Evolutionary conservation across 1,140 invertebrate genomes (phyloP), one percentile per base, ranked within the genome.

Genomic region (Spodoptera frugiperda): DNA sequence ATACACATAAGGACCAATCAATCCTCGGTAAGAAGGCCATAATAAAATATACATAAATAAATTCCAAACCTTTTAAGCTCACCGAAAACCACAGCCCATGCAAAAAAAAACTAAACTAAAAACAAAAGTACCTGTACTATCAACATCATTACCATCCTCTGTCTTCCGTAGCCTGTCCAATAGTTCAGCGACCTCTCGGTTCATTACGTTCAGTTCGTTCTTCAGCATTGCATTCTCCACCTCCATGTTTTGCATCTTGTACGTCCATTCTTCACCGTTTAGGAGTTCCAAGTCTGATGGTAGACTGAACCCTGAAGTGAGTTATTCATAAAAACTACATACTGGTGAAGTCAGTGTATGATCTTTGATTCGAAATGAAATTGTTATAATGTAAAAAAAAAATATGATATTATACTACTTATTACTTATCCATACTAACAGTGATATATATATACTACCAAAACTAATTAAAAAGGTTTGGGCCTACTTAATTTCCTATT

Each of bases 201-300:
- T 91, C 72, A 91, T 82, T 15, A 92, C 89, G 84, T 92, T 93
- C 2, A 95, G 82, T 84, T 95, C 93, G 88, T 94, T 95, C 86
- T 92, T 95, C n/a, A 95, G 84, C 88, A 95, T 92, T 57, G 92
- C 87, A 87, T 94, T 95, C 87, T 95, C 94, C 53, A 92, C 84
- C 84, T 95, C 94, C 73, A 94, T 84, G 84, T 93, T 94, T 79
- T 92, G 90, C 84, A 95, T 84, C 80, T 91, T 93, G 75, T 91
- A 89, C 74, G 89, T 86, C 54, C 89, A 82, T n/a, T 86, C 89
- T 46, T 73, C 55, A 76, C 77, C 82, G 57, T 82, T 81, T 30
- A 88, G 59, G 19, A 86, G 33, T 71, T 92, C 89, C 55, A 91
- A 80, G 59, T 91, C 89, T 39, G 82, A 77, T 67, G 92, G 89